These are phyloP conservation scores for Patagioenas fasciata DNA, from an alignment of 2,113 vertebrate species.

Conservation along the genomic window DNA sequence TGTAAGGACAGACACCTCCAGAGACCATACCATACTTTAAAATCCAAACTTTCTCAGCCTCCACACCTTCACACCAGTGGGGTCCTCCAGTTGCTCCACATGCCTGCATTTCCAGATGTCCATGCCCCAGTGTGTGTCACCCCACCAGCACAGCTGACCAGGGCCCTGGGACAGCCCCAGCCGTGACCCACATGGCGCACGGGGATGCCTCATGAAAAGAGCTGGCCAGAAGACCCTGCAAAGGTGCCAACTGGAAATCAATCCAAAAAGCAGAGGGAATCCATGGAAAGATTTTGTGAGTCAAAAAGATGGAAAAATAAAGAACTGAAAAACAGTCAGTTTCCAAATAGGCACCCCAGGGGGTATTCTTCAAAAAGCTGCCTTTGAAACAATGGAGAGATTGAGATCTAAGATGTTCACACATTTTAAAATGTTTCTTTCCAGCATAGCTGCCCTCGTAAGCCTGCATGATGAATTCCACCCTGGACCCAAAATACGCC, in stretches of 20 bases:
- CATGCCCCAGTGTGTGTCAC: not conserved
- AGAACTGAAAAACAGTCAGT: not conserved
- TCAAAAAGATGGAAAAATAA: not conserved
- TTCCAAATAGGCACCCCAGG: not conserved
- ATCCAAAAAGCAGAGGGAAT: not conserved
- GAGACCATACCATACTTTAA: not conserved
- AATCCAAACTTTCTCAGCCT: not conserved
- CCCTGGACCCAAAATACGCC: not conserved
- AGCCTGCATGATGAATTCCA: not conserved
- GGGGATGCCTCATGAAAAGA: not conserved
- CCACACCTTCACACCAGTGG: not conserved
- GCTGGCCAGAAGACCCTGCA: not conserved
- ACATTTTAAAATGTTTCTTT: not conserved
- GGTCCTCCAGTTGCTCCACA: not conserved
- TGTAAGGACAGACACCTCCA: fast-evolving
- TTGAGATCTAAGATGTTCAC: not conserved
- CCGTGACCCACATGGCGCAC: fast-evolving
- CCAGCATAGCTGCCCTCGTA: not conserved
- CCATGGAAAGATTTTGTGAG: not conserved
- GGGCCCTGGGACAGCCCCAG: not conserved
- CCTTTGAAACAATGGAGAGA: not conserved
- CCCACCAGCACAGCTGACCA: not conserved
- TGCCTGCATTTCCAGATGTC: fast-evolving
- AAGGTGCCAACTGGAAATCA: not conserved
- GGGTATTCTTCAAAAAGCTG: not conserved